These are phyloP conservation scores for Antedon mediterranea DNA, from an alignment of 53 echinoderm and acorn worm species.

Conservation along the genomic window DNA sequence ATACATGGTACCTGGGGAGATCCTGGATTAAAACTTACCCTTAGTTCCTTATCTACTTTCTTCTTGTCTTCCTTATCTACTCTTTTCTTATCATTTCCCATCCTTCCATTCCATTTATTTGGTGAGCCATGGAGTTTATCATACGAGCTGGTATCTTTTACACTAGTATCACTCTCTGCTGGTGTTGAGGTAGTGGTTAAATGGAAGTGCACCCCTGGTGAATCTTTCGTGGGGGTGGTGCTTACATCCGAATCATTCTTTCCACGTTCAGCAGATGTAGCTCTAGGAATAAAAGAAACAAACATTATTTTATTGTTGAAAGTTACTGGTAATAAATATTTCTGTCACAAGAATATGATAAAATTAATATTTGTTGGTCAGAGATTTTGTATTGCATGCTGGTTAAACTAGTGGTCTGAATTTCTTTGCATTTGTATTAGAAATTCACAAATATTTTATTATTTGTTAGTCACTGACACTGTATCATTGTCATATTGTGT, in stretches of 20 bases:
- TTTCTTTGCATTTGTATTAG: too few relatives aligned
- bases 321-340: too few relatives aligned
- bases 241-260: background rate
- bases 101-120: background rate
- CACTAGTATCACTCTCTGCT: conserved; percentile 38
- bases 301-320: too few relatives aligned
- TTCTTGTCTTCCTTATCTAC: background rate
- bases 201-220: conserved; percentile 29
- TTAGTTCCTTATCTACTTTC: background rate
- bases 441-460: too few relatives aligned
- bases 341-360: too few relatives aligned
- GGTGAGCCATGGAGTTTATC: background rate
- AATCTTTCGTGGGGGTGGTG: background rate
- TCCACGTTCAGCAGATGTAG: background rate
- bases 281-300: background rate
- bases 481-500: too few relatives aligned
- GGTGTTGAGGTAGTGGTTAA: conserved; percentile 20
- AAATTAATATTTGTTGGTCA: too few relatives aligned
- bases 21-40: background rate
- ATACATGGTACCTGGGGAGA: too few relatives aligned
- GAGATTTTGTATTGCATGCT: too few relatives aligned
- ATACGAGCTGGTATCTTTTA: conserved; percentile 34
- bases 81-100: background rate
- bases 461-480: too few relatives aligned
- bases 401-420: too few relatives aligned